These are phyloP conservation scores for Cassiopea xamachana DNA, from an alignment of 30 jellyfish, hydroid and myxozoan species.

Conservation along the genomic window DNA sequence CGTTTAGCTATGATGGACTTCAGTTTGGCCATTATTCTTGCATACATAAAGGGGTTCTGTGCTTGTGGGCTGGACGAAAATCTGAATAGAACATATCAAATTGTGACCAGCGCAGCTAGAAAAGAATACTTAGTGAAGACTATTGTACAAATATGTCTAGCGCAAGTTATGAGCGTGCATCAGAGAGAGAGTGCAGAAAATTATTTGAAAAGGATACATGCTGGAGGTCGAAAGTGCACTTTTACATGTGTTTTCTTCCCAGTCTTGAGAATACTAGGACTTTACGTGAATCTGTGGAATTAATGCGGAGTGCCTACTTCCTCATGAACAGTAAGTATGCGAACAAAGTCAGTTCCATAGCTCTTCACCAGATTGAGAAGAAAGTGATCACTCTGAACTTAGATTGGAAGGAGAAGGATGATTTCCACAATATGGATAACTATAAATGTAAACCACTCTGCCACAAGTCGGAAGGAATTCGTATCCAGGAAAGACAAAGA, in stretches of 20 bases:
- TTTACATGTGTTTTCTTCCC: background rate
- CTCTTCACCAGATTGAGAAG: background rate
- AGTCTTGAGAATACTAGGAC: background rate
- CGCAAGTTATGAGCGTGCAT: slow-evolving; percentile 27
- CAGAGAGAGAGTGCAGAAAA: background rate
- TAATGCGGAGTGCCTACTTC: background rate
- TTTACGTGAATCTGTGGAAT: background rate
- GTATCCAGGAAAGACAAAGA: background rate
- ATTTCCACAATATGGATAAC: background rate
- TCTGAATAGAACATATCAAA: background rate
- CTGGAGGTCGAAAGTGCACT: background rate
- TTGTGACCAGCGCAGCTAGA: background rate
- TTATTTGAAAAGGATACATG: background rate
- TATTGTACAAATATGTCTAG: background rate
- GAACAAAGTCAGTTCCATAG: background rate
- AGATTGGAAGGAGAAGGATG: background rate
- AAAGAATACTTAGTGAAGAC: background rate
- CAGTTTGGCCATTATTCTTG: background rate
- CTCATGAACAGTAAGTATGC: background rate
- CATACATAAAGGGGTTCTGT: background rate
- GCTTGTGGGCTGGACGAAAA: background rate
- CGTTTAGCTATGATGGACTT: background rate
- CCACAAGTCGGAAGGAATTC: background rate
- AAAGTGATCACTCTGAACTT: background rate
- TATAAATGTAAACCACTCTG: background rate